Evolutionary conservation across 1,140 invertebrate genomes (phyloP), one percentile per base, ranked within the genome.

Genomic region (Ceratina australensis): DNA sequence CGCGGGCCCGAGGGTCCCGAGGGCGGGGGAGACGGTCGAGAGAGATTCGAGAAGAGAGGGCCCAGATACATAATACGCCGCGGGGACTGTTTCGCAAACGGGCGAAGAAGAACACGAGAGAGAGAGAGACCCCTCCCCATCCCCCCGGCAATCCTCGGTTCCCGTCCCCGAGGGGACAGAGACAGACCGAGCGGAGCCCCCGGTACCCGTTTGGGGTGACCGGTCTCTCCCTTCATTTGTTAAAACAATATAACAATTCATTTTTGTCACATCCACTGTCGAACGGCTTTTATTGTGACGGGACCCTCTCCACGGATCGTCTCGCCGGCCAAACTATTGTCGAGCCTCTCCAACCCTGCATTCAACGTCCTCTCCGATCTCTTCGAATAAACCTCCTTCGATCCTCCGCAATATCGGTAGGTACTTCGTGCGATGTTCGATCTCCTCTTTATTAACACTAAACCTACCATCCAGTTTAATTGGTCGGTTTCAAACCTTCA

Each of bases 191-290:
- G 72, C n/a, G 59, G 65, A 64, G 33, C 69, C 52, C 77, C 54
- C 68, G 80, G 33, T 42, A 42, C 33, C 33, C 33, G 33, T 42
- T 42, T 42, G 33, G 76, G 80, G 72, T 69, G 79, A 86, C 78
- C 81, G 81, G 89, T 61, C 87, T 61, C 87, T 84, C 85, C 71
- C 89, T 90, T 90, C 90, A 90, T 91, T 90, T 91, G 89, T 90
- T 90, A 87, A 90, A 89, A 91, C 88, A 90, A 91, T 91, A 90
- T 89, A 91, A 90, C 90, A 90, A 90, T 91, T 91, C 89, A 90
- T 90, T 91, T 91, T 90, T 89, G 88, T 89, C 89, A 88, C 90
- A 89, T 90, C 79, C 84, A 81, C 84, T 86, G 88, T 89, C 89
- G 87, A 87, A 87, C 66, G 83, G 75, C 83, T 89, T 90, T 89